Percentiles rank a stretch among this genome's conserved stretches.
Evolutionary conservation across 1,140 invertebrate genomes (phyloP).

Genomic region (Homalodisca vitripennis): DNA sequence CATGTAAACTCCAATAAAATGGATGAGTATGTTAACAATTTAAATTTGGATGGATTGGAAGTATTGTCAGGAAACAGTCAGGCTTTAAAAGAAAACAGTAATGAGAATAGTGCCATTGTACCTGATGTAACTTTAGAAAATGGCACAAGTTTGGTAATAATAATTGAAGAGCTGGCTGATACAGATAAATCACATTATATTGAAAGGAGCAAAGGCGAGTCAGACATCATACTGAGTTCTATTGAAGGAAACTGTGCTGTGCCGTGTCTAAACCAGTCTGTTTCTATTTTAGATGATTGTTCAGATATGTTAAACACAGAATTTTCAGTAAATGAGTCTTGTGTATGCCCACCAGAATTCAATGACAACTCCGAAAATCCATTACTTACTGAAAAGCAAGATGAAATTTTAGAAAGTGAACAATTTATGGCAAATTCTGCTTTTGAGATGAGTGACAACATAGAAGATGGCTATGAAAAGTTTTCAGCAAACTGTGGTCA

Average conservation of each 20-base stretch:
- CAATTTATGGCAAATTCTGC: neutral
- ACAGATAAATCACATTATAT: neutral
- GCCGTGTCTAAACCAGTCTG: too few relatives aligned
- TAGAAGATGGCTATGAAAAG: neutral
- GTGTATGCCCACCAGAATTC: neutral
- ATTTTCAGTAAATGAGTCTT: slow-evolving; percentile 16
- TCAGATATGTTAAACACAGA: slow-evolving; percentile 6
- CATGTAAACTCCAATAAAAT: slow-evolving; percentile 20
- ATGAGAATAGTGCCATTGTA: neutral
- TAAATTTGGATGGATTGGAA: neutral
- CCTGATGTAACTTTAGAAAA: slow-evolving; percentile 15
- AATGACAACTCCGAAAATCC: neutral
- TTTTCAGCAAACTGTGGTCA: neutral
- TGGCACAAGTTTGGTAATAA: slow-evolving; percentile 22
- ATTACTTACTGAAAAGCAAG: neutral
- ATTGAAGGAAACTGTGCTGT: too few relatives aligned
- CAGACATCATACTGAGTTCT: neutral
- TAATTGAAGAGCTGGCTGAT: slow-evolving; percentile 22
- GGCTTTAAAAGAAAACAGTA: neutral
- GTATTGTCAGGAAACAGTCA: neutral
- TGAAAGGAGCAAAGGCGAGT: slow-evolving; percentile 13
- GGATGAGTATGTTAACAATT: neutral
- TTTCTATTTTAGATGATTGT: slow-evolving; percentile 2
- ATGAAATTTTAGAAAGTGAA: neutral
- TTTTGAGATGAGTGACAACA: neutral